Evolutionary conservation across 2,797 vertebrate genomes (phyloP), one percentile per base, ranked within the genome.

Genomic region (Chromis chromis): DNA sequence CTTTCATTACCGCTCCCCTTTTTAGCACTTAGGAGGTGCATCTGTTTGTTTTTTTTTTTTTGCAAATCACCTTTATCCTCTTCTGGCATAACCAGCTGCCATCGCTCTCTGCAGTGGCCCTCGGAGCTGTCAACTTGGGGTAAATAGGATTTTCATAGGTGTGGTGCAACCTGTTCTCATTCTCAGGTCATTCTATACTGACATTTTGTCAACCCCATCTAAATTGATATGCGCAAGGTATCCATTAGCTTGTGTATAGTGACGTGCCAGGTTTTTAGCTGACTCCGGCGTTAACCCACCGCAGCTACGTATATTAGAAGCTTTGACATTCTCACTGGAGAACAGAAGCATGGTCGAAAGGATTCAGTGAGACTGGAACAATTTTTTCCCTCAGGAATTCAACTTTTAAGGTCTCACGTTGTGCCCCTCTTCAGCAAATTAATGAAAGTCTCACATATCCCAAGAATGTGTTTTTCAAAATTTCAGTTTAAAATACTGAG

Each of bases 1-100:
- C 81, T 78, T 87, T 88, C 86, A 91, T 92, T 89, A 91, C 81
- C 5, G 78, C 71, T 77, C 74, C 57, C 78, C 65, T 80, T 83
- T 90, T 88, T 75, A 86, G 77, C 78, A 69, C 62, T 88, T 78
- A 77, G 66, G 70, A 69, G 68, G 61, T 84, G 80, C 85, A 88
- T 92, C 88, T 88, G 83, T 86, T 89, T 85, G 59, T 55, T 36
- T 55, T 60, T 74, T 58, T 39, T 49, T 50, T 55, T 69, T 85
- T 55, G 67, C 62, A 84, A 78, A 84, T 89, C 81, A 90, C 75
- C 84, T 87, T 86, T 55, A 76, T 88, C 69, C 76, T 85, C 69
- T 12, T 57, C 74, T 46, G 84, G 57, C 66, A 49, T 60, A 63
- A 75, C 73, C 84, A 83, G 81, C 82, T 87, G 88, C 79, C 81